phyloP scores from a whole-genome alignment of 1,140 invertebrate genomes.

The Musca domestica region DNA sequence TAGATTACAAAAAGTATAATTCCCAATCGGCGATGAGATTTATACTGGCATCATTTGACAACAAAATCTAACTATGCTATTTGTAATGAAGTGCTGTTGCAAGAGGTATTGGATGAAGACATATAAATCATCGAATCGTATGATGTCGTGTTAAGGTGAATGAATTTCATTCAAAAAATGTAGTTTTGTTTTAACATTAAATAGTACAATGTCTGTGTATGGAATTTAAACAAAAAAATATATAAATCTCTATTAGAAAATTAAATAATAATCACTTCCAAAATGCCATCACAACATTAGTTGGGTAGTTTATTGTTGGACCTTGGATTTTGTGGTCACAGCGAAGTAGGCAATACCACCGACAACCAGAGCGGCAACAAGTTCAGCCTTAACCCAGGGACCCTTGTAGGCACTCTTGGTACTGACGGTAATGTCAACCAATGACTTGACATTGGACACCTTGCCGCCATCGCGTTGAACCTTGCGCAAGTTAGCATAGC shows the following conservation, averaged over 20 bases:
- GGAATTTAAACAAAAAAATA: background rate
- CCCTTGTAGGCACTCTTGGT: constrained; percentile 87
- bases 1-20: no score
- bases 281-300: background rate
- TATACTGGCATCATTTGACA: no score
- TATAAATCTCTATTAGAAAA: constrained; percentile 20
- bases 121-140: no score
- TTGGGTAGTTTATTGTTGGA: constrained; percentile 52
- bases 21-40: no score
- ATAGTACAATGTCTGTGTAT: background rate
- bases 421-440: constrained; percentile 72
- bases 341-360: constrained; percentile 83
- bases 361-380: constrained; percentile 77
- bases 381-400: constrained; percentile 89
- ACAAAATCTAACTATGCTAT: no score
- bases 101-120: no score
- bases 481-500: constrained; percentile 78
- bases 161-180: constrained; percentile 51
- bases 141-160: constrained; percentile 33
- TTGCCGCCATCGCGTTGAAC: constrained; percentile 70
- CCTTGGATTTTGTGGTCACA: constrained; percentile 77
- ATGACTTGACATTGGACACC: constrained; percentile 65
- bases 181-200: constrained; percentile 15
- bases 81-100: no score
- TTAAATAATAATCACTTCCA: background rate